Evolutionary conservation across 2,797 vertebrate species (phyloP).

Genomic region (Sternotherus odoratus): DNA sequence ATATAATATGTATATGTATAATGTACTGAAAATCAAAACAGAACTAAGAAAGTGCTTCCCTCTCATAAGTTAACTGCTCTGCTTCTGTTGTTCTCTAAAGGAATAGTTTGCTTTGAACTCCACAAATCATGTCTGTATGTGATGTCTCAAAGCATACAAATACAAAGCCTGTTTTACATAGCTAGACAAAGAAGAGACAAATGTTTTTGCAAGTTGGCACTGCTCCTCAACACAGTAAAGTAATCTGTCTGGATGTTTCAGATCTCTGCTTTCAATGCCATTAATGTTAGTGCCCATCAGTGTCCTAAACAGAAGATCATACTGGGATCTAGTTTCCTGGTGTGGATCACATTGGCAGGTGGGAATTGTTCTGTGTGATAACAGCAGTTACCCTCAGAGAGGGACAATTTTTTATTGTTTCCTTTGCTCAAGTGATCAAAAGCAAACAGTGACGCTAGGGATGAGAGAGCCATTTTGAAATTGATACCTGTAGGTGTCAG

Average conservation of each 20-base stretch:
- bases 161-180: neutral
- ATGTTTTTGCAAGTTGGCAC: fast-evolving
- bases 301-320: neutral
- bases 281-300: neutral
- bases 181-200: neutral
- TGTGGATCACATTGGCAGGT: neutral
- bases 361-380: neutral
- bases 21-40: neutral
- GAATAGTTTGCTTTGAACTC: neutral
- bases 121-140: fast-evolving
- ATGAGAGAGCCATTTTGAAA: neutral
- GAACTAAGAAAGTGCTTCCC: neutral
- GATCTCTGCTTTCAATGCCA: neutral
- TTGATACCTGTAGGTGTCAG: neutral
- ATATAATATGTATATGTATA: too few species aligned
- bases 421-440: neutral
- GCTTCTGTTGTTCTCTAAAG: neutral
- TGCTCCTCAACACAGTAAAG: fast-evolving
- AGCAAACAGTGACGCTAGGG: neutral
- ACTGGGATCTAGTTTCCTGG: neutral
- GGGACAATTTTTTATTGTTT: neutral
- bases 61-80: neutral
- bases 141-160: neutral
- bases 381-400: neutral
- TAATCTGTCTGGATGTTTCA: fast-evolving